Evolutionary conservation across 2,797 vertebrate genomes (phyloP).

Genomic region (Danio aesculapii): DNA sequence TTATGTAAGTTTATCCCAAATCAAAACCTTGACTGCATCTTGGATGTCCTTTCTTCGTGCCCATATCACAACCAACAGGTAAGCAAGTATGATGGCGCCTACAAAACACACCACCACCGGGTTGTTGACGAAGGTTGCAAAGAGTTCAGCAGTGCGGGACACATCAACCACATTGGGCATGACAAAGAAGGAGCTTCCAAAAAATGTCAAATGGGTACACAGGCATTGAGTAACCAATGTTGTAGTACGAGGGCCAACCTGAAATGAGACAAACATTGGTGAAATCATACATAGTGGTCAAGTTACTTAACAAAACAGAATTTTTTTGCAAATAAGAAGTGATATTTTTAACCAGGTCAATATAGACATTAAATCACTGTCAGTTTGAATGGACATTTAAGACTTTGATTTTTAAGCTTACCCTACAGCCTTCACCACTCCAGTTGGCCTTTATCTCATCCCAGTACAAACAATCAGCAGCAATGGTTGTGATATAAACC

Average conservation of each 20-base stretch:
- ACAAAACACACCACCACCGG: constrained; percentile 93
- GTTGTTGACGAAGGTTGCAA: constrained; percentile 90
- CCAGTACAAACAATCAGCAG: constrained; percentile 93
- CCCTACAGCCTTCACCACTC: constrained; percentile 89
- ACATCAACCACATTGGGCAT: constrained; percentile 89
- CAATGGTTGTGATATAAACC: constrained; percentile 84
- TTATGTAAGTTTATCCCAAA: background rate
- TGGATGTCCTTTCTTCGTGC: constrained; percentile 90
- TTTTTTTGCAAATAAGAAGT: background rate
- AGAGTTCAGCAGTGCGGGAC: constrained; percentile 86
- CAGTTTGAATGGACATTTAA: background rate
- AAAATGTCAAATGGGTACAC: constrained; percentile 94
- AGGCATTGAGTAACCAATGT: constrained; percentile 86
- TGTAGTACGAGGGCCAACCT: constrained; percentile 91
- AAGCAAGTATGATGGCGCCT: constrained; percentile 84
- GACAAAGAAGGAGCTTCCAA: constrained; percentile 93
- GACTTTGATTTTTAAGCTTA: constrained; percentile 68
- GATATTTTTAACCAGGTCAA: background rate
- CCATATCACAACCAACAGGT: constrained; percentile 87
- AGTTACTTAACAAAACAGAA: background rate
- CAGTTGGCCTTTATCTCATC: constrained; percentile 83
- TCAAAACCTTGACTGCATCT: constrained; percentile 87
- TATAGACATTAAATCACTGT: constrained; percentile 1
- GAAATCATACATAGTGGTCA: background rate
- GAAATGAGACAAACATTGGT: constrained; percentile 26